Conservation (phyloP, 2,797 vertebrate genomes). For the Capromys pilorides region DNA sequence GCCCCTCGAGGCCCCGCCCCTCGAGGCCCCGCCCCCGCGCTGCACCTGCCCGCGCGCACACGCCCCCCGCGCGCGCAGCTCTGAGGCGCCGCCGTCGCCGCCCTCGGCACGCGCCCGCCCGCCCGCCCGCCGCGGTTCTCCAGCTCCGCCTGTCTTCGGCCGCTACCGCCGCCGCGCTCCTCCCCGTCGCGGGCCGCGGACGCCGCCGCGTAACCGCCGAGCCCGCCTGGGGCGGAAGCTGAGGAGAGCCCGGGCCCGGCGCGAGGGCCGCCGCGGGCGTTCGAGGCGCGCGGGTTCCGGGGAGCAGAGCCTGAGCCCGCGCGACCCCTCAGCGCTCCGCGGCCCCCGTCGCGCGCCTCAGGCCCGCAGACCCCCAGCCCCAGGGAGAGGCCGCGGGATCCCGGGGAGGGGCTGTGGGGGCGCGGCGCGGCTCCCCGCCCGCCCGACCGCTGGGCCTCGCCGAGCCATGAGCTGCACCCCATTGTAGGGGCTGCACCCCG, state of each 20-base stretch:
- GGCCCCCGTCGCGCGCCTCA: not conserved
- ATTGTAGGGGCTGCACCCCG: slow-evolving; percentile 69
- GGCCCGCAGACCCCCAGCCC: not conserved
- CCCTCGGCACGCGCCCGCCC: slow-evolving; percentile 51
- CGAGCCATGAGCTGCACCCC: slow-evolving; percentile 82
- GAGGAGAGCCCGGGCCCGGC: slow-evolving; percentile 18
- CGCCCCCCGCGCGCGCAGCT: slow-evolving; percentile 66
- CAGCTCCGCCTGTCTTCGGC: slow-evolving; percentile 27
- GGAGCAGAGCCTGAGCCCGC: not conserved
- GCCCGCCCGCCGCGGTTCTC: slow-evolving; percentile 31
- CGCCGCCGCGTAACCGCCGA: slow-evolving; percentile 36
- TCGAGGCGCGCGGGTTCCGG: not conserved
- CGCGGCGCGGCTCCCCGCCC: slow-evolving; percentile 55
- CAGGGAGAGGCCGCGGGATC: slow-evolving; percentile 64
- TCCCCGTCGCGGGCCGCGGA: slow-evolving; percentile 79
- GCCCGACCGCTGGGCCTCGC: slow-evolving; percentile 69
- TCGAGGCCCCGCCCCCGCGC: not conserved
- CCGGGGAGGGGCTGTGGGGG: slow-evolving; percentile 74
- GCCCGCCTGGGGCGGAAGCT: slow-evolving; percentile 42
- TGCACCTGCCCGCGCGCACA: slow-evolving; percentile 69
- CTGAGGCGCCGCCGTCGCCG: not conserved
- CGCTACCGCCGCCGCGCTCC: slow-evolving; percentile 44
- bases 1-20: not conserved
- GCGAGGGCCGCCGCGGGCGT: slow-evolving; percentile 44
- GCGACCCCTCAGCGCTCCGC: slow-evolving; percentile 1